A percentile compares a stretch with the other conserved stretches of the same genome.
Conservation (phyloP, 2,888 invertebrate species). For the Cerastis leucographa region DNA sequence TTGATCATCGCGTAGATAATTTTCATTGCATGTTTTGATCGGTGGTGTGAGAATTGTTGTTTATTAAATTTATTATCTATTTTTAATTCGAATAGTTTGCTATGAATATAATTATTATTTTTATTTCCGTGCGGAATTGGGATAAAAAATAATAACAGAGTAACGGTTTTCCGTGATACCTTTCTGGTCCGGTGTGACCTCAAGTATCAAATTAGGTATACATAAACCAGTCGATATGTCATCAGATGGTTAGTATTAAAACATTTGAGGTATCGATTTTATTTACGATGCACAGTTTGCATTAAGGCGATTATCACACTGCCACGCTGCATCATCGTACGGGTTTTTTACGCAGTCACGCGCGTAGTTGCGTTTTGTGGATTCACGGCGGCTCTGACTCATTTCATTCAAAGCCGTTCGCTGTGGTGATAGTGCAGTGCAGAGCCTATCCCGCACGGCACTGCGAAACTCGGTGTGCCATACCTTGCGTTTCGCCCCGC, state of each 20-base stretch:
- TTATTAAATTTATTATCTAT: conserved; percentile 32
- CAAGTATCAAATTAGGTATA: background rate
- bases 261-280: background rate
- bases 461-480: too few relatives aligned
- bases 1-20: conserved; percentile 63
- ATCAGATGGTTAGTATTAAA: background rate
- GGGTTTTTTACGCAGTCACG: too few relatives aligned
- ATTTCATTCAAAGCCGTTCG: too few relatives aligned
- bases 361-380: too few relatives aligned
- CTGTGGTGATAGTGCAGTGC: too few relatives aligned
- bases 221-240: background rate
- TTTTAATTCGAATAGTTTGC: background rate
- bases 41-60: conserved; percentile 47
- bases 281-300: background rate
- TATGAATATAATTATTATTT: background rate
- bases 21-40: conserved; percentile 57
- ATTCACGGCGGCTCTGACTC: too few relatives aligned
- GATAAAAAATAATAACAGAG: conserved; percentile 5
- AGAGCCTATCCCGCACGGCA: too few relatives aligned
- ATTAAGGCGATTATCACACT: too few relatives aligned
- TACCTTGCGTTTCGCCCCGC: too few relatives aligned
- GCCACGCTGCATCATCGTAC: too few relatives aligned
- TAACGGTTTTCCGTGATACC: conserved; percentile 1
- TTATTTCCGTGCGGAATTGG: conserved; percentile 38
- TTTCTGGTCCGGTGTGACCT: background rate